These are phyloP conservation scores for Gorsachius goisagi DNA, from an alignment of 2,113 vertebrate species.

Conservation along the genomic window DNA sequence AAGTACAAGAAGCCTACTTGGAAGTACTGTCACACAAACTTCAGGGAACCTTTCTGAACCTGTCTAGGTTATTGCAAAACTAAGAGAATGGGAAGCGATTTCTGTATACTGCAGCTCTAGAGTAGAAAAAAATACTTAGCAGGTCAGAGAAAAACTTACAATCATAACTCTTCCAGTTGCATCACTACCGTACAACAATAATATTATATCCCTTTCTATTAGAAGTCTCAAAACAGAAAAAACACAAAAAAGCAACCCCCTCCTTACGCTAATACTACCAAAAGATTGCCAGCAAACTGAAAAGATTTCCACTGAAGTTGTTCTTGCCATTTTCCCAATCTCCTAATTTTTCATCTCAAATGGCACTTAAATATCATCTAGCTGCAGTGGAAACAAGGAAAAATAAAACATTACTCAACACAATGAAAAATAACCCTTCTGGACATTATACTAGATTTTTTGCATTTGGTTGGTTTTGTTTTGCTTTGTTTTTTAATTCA, in stretches of 20 bases:
- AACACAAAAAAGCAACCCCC: accelerated
- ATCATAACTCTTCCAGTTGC: background rate
- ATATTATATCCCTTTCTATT: background rate
- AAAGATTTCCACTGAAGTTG: background rate
- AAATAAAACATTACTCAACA: background rate
- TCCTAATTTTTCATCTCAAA: background rate
- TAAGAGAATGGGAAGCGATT: background rate
- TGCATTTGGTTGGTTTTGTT: background rate
- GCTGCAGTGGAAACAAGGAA: background rate
- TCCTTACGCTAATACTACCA: background rate
- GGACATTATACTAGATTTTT: background rate
- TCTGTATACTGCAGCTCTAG: background rate
- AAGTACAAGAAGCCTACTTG: background rate
- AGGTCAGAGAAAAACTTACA: background rate
- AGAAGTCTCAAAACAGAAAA: background rate
- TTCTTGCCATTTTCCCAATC: background rate
- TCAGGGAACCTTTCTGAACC: background rate
- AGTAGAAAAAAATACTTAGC: background rate
- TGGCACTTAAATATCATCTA: background rate
- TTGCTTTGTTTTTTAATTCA: background rate
- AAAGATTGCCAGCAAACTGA: background rate
- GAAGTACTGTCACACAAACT: background rate
- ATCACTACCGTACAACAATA: background rate
- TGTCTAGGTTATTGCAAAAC: background rate
- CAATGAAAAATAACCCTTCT: background rate